These are phyloP conservation scores for Lamellibrachia satsuma DNA, from an alignment of 2,888 invertebrate species.

Conservation along the genomic window DNA sequence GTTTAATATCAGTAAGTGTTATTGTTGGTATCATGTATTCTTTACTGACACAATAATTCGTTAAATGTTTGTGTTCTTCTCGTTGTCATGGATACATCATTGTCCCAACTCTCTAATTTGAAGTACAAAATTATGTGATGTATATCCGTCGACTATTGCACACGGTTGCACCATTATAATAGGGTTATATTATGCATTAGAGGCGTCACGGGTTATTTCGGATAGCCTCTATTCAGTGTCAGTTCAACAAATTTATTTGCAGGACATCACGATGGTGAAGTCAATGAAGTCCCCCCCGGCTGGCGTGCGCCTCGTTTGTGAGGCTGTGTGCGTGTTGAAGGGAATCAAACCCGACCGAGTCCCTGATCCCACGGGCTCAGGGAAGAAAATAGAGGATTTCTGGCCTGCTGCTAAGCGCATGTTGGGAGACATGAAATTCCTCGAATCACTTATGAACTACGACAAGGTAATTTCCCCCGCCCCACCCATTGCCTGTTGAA, in stretches of 20 bases:
- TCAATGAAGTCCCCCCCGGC: conserved; percentile 65
- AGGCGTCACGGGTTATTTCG: too few species aligned
- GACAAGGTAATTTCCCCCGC: conserved; percentile 58
- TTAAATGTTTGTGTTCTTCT: too few species aligned
- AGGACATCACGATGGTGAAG: conserved; percentile 66
- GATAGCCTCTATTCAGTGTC: too few species aligned
- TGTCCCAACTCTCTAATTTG: too few species aligned
- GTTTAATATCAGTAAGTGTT: too few species aligned
- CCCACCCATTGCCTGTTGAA: not conserved
- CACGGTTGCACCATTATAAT: too few species aligned
- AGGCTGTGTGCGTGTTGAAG: conserved; percentile 66
- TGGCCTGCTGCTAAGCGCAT: conserved; percentile 66
- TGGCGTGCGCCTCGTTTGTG: conserved; percentile 65
- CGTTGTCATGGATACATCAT: too few species aligned
- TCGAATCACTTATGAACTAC: conserved; percentile 61
- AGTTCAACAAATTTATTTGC: not conserved
- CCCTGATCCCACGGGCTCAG: conserved; percentile 64
- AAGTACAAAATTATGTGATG: too few species aligned
- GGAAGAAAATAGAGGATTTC: conserved; percentile 66
- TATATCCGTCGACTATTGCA: too few species aligned
- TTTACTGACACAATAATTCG: too few species aligned
- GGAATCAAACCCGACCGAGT: conserved; percentile 65
- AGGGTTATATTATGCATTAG: too few species aligned
- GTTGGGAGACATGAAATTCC: conserved; percentile 66
- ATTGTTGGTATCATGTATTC: too few species aligned